phyloP scores from a whole-genome alignment of 2,888 invertebrate species.

The Acronicta psi region DNA sequence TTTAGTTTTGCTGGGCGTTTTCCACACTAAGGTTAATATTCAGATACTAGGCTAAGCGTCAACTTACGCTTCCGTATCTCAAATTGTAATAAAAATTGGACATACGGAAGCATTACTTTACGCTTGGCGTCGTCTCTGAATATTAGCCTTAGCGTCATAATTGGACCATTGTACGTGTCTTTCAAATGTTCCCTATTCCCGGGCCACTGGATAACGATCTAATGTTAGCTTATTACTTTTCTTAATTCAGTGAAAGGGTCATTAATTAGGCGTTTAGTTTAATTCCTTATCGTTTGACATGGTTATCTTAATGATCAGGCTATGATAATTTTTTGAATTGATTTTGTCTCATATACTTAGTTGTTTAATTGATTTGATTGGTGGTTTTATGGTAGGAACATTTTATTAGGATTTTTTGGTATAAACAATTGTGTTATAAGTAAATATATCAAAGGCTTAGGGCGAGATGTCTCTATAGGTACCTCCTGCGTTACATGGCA shows the following conservation, averaged over 20 bases:
- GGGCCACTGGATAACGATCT: no score
- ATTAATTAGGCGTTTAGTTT: conserved; percentile 15
- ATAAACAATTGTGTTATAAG: conserved; percentile 44
- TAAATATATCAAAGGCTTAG: conserved; percentile 17
- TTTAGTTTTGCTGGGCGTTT: no score
- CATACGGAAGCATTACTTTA: no score
- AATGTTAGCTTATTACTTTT: conserved; percentile 2
- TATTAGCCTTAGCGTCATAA: no score
- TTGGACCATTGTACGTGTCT: no score
- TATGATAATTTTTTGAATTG: conserved; percentile 37
- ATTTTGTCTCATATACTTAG: conserved; percentile 28
- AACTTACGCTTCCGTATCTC: no score
- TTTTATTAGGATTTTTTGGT: conserved; percentile 35
- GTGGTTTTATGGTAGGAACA: conserved; percentile 33
- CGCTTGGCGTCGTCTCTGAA: no score
- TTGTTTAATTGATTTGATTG: conserved; percentile 29
- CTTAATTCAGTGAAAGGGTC: conserved; percentile 25
- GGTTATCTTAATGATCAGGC: conserved; percentile 15
- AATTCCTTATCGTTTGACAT: conserved; percentile 28
- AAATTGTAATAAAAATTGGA: no score
- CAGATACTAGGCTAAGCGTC: no score
- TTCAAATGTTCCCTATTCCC: no score
- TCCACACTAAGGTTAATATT: no score
- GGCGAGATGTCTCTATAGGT: conserved; percentile 14
- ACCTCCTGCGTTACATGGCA: no score